Conservation (phyloP, 2,113 vertebrate species). For the Apistogramma diplotaenia region DNA sequence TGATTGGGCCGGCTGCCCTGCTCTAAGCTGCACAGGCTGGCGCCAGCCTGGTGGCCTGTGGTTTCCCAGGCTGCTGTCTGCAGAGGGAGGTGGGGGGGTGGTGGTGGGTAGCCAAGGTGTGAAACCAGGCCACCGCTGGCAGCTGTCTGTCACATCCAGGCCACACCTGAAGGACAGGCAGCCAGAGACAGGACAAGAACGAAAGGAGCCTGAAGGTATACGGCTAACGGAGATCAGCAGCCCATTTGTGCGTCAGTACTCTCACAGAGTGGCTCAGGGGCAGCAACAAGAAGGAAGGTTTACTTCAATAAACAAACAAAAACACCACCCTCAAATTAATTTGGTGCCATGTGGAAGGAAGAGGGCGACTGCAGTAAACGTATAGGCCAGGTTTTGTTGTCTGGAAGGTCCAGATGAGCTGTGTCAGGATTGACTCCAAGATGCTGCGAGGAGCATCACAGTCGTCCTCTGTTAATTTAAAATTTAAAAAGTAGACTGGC, state of each 20-base stretch:
- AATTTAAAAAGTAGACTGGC: not conserved
- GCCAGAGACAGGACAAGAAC: not conserved
- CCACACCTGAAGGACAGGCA: slow-evolving; percentile 65
- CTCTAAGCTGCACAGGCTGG: slow-evolving; percentile 80
- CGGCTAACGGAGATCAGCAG: too few species aligned
- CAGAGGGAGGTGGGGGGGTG: slow-evolving; percentile 25
- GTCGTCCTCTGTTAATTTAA: not conserved
- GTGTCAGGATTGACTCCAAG: not conserved
- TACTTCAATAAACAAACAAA: not conserved
- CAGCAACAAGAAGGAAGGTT: not conserved
- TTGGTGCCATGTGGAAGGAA: accelerated
- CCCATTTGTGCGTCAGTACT: too few species aligned
- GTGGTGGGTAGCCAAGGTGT: slow-evolving; percentile 66
- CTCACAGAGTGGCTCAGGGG: too few species aligned
- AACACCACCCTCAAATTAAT: not conserved
- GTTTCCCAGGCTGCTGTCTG: slow-evolving; percentile 86
- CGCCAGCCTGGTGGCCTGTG: slow-evolving; percentile 94
- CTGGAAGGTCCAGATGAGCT: not conserved
- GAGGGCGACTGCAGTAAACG: too few species aligned
- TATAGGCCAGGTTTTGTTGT: too few species aligned
- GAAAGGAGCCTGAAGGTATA: not conserved
- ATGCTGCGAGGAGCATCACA: not conserved
- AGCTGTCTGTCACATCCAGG: slow-evolving; percentile 58
- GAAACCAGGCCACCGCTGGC: slow-evolving; percentile 68
- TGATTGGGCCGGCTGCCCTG: slow-evolving; percentile 85